Percentiles rank a stretch among this genome's conserved stretches.
Evolutionary conservation across 2,888 invertebrate species (phyloP).

Genomic region (Orthonychiurus folsomi): DNA sequence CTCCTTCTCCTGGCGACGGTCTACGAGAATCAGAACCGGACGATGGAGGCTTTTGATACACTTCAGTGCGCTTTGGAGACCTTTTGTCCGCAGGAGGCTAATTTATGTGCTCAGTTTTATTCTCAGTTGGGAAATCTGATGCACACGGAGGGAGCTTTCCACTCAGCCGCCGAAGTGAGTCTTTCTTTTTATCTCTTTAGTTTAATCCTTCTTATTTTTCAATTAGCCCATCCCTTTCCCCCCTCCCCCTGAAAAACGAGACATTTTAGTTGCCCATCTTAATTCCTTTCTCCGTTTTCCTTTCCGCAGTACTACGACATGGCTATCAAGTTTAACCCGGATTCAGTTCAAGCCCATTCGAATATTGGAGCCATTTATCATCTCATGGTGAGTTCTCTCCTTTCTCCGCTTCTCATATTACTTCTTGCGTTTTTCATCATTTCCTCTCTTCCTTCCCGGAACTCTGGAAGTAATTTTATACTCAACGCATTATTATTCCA

Average conservation of each 20-base stretch:
- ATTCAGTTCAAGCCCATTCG: slow-evolving; percentile 34
- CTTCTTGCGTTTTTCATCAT: neutral
- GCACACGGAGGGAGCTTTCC: slow-evolving; percentile 33
- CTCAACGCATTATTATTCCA: neutral
- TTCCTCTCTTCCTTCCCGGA: neutral
- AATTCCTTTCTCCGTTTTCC: slow-evolving; percentile 4
- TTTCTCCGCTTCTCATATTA: slow-evolving; percentile 4
- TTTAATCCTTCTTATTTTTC: slow-evolving; percentile 9
- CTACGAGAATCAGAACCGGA: slow-evolving; percentile 32
- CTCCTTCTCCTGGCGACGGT: slow-evolving; percentile 32
- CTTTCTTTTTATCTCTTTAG: slow-evolving; percentile 8
- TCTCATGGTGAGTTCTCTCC: slow-evolving; percentile 31
- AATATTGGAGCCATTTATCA: slow-evolving; percentile 38
- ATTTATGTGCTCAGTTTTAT: slow-evolving; percentile 34
- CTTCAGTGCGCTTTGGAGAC: slow-evolving; percentile 29
- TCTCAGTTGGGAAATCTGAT: slow-evolving; percentile 36
- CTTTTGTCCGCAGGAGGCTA: slow-evolving; percentile 32
- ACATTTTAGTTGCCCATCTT: slow-evolving; percentile 10
- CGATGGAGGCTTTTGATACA: slow-evolving; percentile 31
- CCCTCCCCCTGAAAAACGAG: neutral
- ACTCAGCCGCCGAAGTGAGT: slow-evolving; percentile 34
- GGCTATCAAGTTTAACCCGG: slow-evolving; percentile 33
- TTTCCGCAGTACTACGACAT: slow-evolving; percentile 31
- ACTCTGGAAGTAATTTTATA: slow-evolving; percentile 5
- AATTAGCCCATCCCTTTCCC: neutral